Base-by-base conservation (phyloP, 2,888 invertebrate species). In the Athripsodes cinereus region DNA sequence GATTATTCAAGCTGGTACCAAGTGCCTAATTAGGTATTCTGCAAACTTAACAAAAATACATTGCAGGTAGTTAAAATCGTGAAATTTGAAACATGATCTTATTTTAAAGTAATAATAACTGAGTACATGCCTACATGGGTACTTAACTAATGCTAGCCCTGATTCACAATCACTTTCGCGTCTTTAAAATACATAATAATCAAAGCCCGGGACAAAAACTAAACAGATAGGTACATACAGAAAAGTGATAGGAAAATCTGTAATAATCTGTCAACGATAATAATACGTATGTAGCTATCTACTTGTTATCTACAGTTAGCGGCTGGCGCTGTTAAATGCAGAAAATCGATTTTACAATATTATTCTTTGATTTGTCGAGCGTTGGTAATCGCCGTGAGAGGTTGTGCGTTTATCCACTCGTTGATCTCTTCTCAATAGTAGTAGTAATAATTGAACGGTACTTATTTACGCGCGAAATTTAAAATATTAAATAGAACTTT, bases 141-240 rank as follows among this genome's bases (percentile, higher is more conserved):
- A 40, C 40, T 16, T 40, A 3, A 13, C 31, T 31, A 31, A 6
- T 31, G 40, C 13, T n/a, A 40, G 40, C 16, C 16, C 40, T 16
- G n/a, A 40, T 40, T 40, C n/a, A 40, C 40, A 40, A 40, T 40
- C 40, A 40, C 40, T 40, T 40, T 40, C 40, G 40, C 40, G 16
- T 40, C 5, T 40, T 2, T 6, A n/a, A n/a, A n/a, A n/a, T n/a
- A n/a, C n/a, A n/a, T n/a, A n/a, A n/a, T 26, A 26, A 26, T 26
- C 26, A 26, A 10, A 3, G 26, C 26, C 26, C 26, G 26, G 26
- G 26, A 26, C 26, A 40, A 3, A 11, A 40, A 40, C 40, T 13
- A 40, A 40, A 40, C n/a, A 31, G 31, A 31, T 31, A 31, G 31
- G 31, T 11, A 31, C 6, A 31, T 40, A 26, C 26, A 26, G 5